Evolutionary conservation across 2,888 invertebrate genomes (phyloP).

Genomic region (Pedicia rivosa): DNA sequence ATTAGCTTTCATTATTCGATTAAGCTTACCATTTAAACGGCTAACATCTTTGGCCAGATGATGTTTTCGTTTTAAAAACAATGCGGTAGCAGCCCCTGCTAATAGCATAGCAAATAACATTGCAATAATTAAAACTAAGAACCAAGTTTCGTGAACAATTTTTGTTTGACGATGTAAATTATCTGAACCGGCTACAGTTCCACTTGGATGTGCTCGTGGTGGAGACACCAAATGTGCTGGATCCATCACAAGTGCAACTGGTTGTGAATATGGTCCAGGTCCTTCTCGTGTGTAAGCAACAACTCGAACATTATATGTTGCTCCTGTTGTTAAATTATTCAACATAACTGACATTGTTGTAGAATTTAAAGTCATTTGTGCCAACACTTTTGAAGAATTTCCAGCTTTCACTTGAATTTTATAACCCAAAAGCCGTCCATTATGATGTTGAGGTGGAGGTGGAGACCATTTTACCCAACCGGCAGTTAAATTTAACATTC

Average conservation of each 20-base stretch:
- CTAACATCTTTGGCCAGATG: constrained; percentile 38
- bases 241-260: constrained; percentile 35
- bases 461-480: constrained; percentile 71
- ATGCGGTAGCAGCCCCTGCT: constrained; percentile 25
- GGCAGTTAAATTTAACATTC: constrained; percentile 63
- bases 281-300: constrained; percentile 81
- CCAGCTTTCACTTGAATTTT: constrained; percentile 41
- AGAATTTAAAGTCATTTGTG: constrained; percentile 74
- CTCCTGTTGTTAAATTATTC: constrained; percentile 72
- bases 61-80: constrained; percentile 29
- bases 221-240: constrained; percentile 29
- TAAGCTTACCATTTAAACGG: constrained; percentile 39
- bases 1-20: neutral
- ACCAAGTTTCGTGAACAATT: constrained; percentile 29
- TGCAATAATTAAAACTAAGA: constrained; percentile 27
- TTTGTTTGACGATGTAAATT: constrained; percentile 27
- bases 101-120: constrained; percentile 24
- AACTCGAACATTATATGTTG: constrained; percentile 74
- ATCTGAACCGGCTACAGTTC: constrained; percentile 27
- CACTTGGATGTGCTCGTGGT: constrained; percentile 32
- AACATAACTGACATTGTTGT: constrained; percentile 80
- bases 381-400: constrained; percentile 41
- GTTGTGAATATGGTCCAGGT: constrained; percentile 71
- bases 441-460: constrained; percentile 59
- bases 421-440: constrained; percentile 40